These are phyloP conservation scores for Tor tambroides DNA, from an alignment of 2,113 vertebrate species.

Conservation along the genomic window DNA sequence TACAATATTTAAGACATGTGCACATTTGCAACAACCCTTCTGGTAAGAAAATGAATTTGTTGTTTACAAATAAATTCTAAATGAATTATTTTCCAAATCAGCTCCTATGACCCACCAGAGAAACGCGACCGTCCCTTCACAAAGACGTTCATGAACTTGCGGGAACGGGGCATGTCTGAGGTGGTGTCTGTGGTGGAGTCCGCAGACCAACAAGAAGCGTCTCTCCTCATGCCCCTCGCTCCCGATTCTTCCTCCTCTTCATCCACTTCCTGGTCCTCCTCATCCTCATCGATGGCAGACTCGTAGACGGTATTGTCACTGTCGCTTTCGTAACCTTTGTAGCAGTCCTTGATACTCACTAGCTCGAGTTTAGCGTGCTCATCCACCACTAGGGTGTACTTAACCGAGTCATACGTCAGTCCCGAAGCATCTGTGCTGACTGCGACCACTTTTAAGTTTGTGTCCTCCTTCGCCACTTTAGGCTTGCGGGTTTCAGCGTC, in stretches of 20 bases:
- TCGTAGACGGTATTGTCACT: slow-evolving; percentile 85
- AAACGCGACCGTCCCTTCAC: slow-evolving; percentile 85
- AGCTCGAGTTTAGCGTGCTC: slow-evolving; percentile 91
- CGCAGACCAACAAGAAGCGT: slow-evolving; percentile 66
- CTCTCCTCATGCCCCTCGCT: slow-evolving; percentile 48
- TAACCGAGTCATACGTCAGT: slow-evolving; percentile 86
- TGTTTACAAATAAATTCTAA: neutral
- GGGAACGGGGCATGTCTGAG: slow-evolving; percentile 85
- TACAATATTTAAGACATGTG: neutral
- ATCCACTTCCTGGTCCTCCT: slow-evolving; percentile 72
- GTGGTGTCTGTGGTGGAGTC: slow-evolving; percentile 81
- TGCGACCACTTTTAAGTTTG: slow-evolving; percentile 41
- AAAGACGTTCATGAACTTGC: slow-evolving; percentile 96
- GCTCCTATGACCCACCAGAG: slow-evolving; percentile 76
- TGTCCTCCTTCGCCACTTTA: slow-evolving; percentile 25
- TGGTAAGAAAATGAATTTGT: neutral
- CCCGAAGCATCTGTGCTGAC: slow-evolving; percentile 61
- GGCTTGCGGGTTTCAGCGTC: slow-evolving; percentile 16
- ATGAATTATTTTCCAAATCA: neutral
- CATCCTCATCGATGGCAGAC: slow-evolving; percentile 81
- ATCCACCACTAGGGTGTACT: slow-evolving; percentile 95
- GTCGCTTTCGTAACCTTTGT: slow-evolving; percentile 78
- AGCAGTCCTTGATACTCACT: slow-evolving; percentile 88
- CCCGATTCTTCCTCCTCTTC: slow-evolving; percentile 65
- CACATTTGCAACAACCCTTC: neutral